Base-by-base conservation (phyloP, 2,113 vertebrate genomes). In the Pipa parva region DNA sequence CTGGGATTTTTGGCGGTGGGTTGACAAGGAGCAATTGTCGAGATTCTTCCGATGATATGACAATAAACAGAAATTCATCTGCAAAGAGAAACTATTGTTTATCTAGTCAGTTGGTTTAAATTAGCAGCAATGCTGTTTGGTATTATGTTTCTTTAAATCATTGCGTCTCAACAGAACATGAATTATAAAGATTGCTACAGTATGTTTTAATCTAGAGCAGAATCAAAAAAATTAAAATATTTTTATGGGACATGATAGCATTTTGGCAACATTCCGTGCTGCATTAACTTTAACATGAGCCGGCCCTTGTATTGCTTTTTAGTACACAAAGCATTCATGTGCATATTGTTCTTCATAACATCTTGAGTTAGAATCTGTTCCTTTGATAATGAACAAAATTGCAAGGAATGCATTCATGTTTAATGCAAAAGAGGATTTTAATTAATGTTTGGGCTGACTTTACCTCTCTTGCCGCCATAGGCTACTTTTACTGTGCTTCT, bases 111-210 rank as follows among this genome's bases (percentile, higher is more conserved):
- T 91, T 95, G 94, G 93, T 95, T 95, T 92, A 95, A 91, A 97
- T 98, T 97, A 97, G 89, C 87, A 68, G 81, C 86, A 89, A 91
- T 86, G 88, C 90, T 79, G 89, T 88, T 88, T 95, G 98, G 95
- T 83, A 82, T 89, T 93, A 89, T 91, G 90, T 98, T 96, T 95
- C 79, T 90, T 93, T 90, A 90, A 95, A 97, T 97, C 93, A 93
- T 89, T 83, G 76, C 84, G 87, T 85, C 87, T 85, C 95, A 95
- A 94, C 93, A 96, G 93, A 92, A 91, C 83, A 89, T 84, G 90
- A 90, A 91, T 90, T 90, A 89, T 85, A 84, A 89, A 90, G 89
- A 89, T 89, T 88, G 86, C 87, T 91, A 87, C 84, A 88, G 85
- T 85, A 88, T 90, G 89, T 89, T 88, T 89, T 84, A n/a, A 80